These are phyloP conservation scores for Thripadectes ignobilis DNA, from an alignment of 2,797 vertebrate species.

Conservation along the genomic window DNA sequence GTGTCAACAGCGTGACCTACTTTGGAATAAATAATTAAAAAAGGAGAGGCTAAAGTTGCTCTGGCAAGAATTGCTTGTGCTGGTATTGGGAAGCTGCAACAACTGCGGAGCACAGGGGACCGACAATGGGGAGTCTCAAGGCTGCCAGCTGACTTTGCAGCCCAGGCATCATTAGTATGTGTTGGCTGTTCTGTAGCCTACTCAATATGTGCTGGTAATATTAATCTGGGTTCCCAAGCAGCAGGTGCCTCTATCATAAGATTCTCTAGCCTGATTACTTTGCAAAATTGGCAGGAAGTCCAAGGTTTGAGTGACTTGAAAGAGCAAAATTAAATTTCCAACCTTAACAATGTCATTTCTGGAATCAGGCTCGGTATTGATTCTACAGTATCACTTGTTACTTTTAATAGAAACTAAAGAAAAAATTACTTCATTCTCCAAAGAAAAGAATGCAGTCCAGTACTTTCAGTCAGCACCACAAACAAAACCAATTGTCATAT, in stretches of 20 bases:
- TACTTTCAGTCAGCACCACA: not conserved
- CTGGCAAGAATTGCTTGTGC: not conserved
- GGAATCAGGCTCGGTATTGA: not conserved
- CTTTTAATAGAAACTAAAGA: not conserved
- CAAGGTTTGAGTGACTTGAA: not conserved
- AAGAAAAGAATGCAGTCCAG: not conserved
- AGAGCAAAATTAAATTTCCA: constrained; percentile 23
- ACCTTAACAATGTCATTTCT: not conserved
- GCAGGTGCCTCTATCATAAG: constrained; percentile 25
- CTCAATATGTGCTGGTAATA: constrained; percentile 42
- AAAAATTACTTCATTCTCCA: not conserved
- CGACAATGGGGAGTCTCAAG: not conserved
- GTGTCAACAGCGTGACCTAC: not conserved
- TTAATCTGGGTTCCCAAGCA: constrained; percentile 41
- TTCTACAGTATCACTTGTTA: not conserved
- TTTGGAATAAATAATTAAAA: not conserved
- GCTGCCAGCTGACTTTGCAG: constrained; percentile 1
- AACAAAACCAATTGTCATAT: not conserved
- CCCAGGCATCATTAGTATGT: constrained; percentile 39
- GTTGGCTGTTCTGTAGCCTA: constrained; percentile 31
- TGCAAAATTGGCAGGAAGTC: constrained; percentile 36
- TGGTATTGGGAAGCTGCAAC: not conserved
- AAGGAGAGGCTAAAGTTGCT: not conserved
- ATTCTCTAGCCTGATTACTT: not conserved
- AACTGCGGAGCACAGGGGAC: not conserved